A percentile compares a stretch with the other conserved stretches of the same genome.
phyloP scores from a whole-genome alignment of 2,888 invertebrate genomes.

The Caenorhabditis wallacei region DNA sequence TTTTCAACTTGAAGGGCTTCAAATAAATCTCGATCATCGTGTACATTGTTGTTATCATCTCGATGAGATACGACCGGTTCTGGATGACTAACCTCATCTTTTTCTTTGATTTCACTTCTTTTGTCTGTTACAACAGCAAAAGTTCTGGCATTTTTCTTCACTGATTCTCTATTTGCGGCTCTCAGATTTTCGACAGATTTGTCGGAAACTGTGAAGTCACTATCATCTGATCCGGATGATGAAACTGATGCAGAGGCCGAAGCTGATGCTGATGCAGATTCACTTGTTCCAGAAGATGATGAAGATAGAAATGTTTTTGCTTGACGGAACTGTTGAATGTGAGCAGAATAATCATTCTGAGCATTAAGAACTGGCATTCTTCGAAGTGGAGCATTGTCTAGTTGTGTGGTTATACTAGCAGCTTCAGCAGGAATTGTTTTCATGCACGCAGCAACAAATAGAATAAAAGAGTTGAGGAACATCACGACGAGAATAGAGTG shows the following conservation, averaged over 20 bases:
- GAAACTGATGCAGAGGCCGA: neutral
- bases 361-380: constrained; percentile 19
- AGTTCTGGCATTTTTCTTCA: constrained; percentile 28
- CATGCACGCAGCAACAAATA: constrained; percentile 47
- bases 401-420: neutral
- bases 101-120: constrained; percentile 18
- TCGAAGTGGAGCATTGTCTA: constrained; percentile 31
- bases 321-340: constrained; percentile 56
- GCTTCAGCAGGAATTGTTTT: constrained; percentile 41
- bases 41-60: constrained; percentile 52
- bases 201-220: constrained; percentile 18
- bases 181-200: constrained; percentile 5
- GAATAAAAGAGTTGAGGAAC: constrained; percentile 47
- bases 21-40: constrained; percentile 54
- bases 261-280: neutral
- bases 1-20: constrained; percentile 56
- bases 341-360: constrained; percentile 45
- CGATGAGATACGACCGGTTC: constrained; percentile 25
- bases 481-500: constrained; percentile 51
- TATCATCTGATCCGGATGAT: neutral
- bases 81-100: constrained; percentile 13
- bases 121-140: constrained; percentile 46
- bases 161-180: constrained; percentile 25
- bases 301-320: too few species aligned
- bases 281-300: neutral